phyloP scores from a whole-genome alignment of 1,140 invertebrate species.

The Drosophila lowei region DNA sequence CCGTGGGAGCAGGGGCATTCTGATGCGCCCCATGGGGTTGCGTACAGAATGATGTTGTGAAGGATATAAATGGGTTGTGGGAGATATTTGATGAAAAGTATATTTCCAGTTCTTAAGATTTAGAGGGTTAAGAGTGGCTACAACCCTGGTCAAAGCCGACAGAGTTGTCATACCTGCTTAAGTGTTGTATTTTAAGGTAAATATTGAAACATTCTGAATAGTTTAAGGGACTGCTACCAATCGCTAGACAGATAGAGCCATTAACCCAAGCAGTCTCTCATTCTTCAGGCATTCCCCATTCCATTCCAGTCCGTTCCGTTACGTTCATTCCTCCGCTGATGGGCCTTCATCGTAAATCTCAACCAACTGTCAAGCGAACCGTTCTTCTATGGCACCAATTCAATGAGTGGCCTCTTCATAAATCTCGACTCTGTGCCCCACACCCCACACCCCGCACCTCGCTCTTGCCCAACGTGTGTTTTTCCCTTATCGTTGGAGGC shows the following conservation, averaged over 20 bases:
- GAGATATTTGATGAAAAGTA: not conserved
- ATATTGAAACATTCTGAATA: no score
- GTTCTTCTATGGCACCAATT: slow-evolving; percentile 72
- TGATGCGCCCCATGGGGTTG: no score
- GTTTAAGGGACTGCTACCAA: slow-evolving; percentile 11
- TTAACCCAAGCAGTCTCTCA: slow-evolving; percentile 20
- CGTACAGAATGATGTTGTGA: not conserved
- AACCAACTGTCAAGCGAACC: slow-evolving; percentile 64
- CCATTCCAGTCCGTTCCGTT: slow-evolving; percentile 6
- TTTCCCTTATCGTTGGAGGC: slow-evolving; percentile 6
- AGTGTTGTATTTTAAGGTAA: no score
- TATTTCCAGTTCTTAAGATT: no score
- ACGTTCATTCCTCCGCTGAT: slow-evolving; percentile 7
- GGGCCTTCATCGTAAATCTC: slow-evolving; percentile 69
- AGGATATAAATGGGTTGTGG: slow-evolving; percentile 6
- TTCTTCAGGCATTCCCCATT: slow-evolving; percentile 5
- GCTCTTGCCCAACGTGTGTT: slow-evolving; percentile 17
- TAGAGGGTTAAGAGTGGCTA: no score
- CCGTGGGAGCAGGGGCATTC: not conserved
- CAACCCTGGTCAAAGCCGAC: no score
- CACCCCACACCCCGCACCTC: not conserved
- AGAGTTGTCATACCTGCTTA: no score
- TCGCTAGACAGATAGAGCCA: slow-evolving; percentile 32
- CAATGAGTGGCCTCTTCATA: slow-evolving; percentile 70
- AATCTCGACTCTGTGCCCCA: slow-evolving; percentile 48